Evolutionary conservation across 2,888 invertebrate genomes (phyloP).

Genomic region (Spilosoma lubricipeda): DNA sequence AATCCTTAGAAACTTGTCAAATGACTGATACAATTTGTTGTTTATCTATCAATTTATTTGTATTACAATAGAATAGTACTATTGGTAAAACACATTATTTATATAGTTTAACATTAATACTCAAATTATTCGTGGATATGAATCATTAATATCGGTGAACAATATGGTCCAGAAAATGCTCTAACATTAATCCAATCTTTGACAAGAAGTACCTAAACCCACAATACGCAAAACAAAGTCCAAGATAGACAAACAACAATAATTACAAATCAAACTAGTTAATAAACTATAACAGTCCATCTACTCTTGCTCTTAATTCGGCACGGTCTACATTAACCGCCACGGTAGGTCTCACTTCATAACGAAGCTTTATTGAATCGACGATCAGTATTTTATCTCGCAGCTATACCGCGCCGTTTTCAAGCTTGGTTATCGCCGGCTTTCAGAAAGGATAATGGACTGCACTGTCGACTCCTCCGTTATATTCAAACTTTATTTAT

Average conservation of each 20-base stretch:
- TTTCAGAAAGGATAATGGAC: constrained; percentile 57
- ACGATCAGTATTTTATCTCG: constrained; percentile 68
- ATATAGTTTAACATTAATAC: background rate
- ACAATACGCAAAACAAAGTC: background rate
- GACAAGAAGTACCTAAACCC: background rate
- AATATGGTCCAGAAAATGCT: background rate
- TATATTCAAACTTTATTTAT: constrained; percentile 33
- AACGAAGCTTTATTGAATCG: constrained; percentile 66
- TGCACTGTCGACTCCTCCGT: constrained; percentile 44
- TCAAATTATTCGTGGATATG: background rate
- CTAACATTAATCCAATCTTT: background rate
- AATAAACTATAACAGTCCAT: constrained; percentile 14
- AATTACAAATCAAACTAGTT: constrained; percentile 34
- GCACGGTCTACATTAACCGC: constrained; percentile 53
- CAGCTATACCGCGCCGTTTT: constrained; percentile 48
- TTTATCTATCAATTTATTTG: no score
- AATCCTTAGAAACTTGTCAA: no score
- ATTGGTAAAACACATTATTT: no score
- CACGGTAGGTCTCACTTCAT: constrained; percentile 53
- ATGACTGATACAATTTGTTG: no score
- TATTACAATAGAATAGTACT: no score
- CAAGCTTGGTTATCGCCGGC: constrained; percentile 54
- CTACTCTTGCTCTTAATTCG: constrained; percentile 66
- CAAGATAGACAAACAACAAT: constrained; percentile 21
- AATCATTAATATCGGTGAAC: background rate